A percentile compares a stretch with the other conserved stretches of the same genome.
phyloP scores from a whole-genome alignment of 2,113 vertebrate species.

The Promerops cafer region DNA sequence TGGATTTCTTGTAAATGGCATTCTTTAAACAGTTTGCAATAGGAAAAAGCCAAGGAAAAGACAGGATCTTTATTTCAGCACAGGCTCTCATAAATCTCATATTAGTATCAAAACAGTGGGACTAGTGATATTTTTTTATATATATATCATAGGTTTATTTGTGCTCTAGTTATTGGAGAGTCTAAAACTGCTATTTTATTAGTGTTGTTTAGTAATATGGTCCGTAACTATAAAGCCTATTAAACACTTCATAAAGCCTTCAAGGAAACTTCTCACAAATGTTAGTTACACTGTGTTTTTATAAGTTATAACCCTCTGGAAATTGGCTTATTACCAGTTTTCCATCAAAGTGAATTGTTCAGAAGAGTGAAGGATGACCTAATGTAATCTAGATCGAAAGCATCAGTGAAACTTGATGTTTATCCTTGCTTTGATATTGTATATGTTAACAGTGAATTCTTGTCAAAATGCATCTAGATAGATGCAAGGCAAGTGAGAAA shows the following conservation, averaged over 20 bases:
- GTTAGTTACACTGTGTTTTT: not conserved
- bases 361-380: not conserved
- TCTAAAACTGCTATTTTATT: slow-evolving; percentile 16
- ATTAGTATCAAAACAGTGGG: not conserved
- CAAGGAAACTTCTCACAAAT: not conserved
- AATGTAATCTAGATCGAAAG: not conserved
- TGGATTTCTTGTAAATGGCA: not conserved
- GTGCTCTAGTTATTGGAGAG: not conserved
- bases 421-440: not conserved
- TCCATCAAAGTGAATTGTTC: not conserved
- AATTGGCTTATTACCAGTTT: slow-evolving; percentile 16
- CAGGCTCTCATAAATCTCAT: not conserved
- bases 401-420: not conserved
- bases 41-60: not conserved
- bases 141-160: not conserved
- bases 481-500: not conserved
- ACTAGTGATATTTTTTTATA: not conserved
- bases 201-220: slow-evolving; percentile 16
- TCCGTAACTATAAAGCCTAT: slow-evolving; percentile 11
- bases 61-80: not conserved
- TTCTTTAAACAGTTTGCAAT: not conserved
- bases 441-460: not conserved
- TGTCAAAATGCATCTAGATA: not conserved
- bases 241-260: slow-evolving; percentile 47
- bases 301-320: not conserved